Evolutionary conservation across 2,888 invertebrate species (phyloP).

Genomic region (Furcula furcula): DNA sequence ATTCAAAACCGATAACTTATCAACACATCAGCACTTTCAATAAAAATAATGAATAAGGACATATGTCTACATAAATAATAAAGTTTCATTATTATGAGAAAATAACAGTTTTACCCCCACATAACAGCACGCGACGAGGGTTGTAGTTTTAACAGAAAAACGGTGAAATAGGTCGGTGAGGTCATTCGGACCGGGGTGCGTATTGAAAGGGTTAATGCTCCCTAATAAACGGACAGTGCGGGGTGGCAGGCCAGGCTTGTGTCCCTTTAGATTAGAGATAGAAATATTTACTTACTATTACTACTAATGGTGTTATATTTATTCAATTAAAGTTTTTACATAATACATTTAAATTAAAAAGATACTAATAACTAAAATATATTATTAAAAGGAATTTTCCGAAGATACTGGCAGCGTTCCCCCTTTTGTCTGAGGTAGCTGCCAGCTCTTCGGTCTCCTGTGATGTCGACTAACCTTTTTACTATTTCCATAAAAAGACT

Average conservation of each 20-base stretch:
- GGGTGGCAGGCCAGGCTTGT: constrained; percentile 18
- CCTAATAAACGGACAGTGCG: constrained; percentile 67
- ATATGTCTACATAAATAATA: constrained; percentile 62
- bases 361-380: too few relatives aligned
- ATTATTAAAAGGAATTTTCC: too few relatives aligned
- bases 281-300: too few relatives aligned
- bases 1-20: constrained; percentile 46
- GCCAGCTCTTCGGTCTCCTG: too few relatives aligned
- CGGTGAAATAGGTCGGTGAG: constrained; percentile 63
- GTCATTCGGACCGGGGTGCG: constrained; percentile 56
- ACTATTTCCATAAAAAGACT: too few relatives aligned
- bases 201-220: constrained; percentile 65
- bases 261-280: constrained; percentile 5
- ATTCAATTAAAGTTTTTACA: too few relatives aligned
- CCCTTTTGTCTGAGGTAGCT: too few relatives aligned
- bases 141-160: constrained; percentile 58
- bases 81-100: constrained; percentile 57
- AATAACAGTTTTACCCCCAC: constrained; percentile 57
- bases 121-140: constrained; percentile 57
- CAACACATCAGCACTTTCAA: constrained; percentile 47
- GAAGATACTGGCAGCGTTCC: too few relatives aligned
- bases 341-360: too few relatives aligned
- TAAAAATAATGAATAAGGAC: constrained; percentile 52
- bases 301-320: too few relatives aligned
- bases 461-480: too few relatives aligned